Evolutionary conservation across 2,888 invertebrate genomes (phyloP).

Genomic region (Macrostomum cliftonense): DNA sequence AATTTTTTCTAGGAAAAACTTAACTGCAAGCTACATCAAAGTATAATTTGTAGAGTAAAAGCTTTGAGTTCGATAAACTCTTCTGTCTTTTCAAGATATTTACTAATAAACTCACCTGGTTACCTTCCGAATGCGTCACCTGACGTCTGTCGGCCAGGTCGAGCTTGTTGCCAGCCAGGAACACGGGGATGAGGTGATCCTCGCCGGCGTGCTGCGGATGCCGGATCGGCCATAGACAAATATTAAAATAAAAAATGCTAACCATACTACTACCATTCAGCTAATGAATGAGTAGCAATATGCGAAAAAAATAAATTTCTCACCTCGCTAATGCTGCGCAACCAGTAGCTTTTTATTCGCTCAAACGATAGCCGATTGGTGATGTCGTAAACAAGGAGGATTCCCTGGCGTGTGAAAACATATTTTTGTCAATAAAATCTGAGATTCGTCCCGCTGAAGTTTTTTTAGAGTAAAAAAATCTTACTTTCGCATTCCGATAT

Average conservation of each 20-base stretch:
- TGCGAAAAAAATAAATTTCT: conserved; percentile 15
- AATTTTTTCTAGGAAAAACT: no score
- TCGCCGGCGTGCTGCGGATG: conserved; percentile 14
- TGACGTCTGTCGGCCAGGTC: conserved; percentile 19
- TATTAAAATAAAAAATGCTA: no score
- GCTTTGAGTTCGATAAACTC: no score
- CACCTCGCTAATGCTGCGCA: conserved; percentile 71
- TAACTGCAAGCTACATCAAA: no score
- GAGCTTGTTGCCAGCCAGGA: conserved; percentile 26
- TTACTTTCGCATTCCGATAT: conserved; percentile 59
- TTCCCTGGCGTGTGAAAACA: conserved; percentile 44
- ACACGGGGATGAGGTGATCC: conserved; percentile 24
- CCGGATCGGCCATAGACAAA: no score
- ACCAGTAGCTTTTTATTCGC: conserved; percentile 51
- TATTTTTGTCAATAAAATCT: no score
- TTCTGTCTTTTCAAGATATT: no score
- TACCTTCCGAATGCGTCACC: conserved; percentile 17
- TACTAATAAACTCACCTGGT: conserved; percentile 14
- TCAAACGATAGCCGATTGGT: conserved; percentile 51
- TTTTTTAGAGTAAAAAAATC: neutral
- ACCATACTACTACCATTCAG: no score
- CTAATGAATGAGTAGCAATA: no score
- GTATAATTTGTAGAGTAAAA: no score
- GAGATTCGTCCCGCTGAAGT: neutral
- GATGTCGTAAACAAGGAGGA: conserved; percentile 71